Evolutionary conservation across 2,797 vertebrate species (phyloP).

Genomic region (Simalia tracyae): DNA sequence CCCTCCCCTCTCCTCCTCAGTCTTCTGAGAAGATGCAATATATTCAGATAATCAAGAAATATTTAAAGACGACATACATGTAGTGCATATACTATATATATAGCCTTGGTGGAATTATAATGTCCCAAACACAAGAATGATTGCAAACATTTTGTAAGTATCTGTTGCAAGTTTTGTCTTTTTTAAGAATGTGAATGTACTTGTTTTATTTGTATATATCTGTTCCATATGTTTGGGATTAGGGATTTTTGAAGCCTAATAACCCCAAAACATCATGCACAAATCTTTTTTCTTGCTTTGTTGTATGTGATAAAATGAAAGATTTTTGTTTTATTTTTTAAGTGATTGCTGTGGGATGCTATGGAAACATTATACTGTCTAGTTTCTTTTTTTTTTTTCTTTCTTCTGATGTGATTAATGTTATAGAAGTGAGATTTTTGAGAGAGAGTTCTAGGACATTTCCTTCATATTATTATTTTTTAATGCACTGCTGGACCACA

Average conservation of each 20-base stretch:
- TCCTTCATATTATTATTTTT: background rate
- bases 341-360: conserved; percentile 54
- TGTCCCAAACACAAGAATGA: conserved; percentile 69
- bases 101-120: conserved; percentile 54
- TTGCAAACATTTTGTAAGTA: conserved; percentile 77
- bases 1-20: conserved; percentile 3
- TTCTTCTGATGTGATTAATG: conserved; percentile 62
- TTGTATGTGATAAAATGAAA: conserved; percentile 57
- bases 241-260: conserved; percentile 49
- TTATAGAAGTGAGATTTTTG: conserved; percentile 55
- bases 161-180: conserved; percentile 62
- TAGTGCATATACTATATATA: background rate
- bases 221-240: conserved; percentile 54
- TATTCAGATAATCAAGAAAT: conserved; percentile 59
- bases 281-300: conserved; percentile 52
- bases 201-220: conserved; percentile 33
- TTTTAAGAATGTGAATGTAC: conserved; percentile 39
- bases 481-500: conserved; percentile 48
- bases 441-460: conserved; percentile 38
- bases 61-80: background rate
- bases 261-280: conserved; percentile 44
- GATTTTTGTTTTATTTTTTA: background rate
- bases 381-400: conserved; percentile 18
- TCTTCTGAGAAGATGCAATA: conserved; percentile 71
- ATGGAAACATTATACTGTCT: conserved; percentile 37